These are phyloP conservation scores for Ganaspis brasiliensis DNA, from an alignment of 2,888 invertebrate species.

Conservation along the genomic window DNA sequence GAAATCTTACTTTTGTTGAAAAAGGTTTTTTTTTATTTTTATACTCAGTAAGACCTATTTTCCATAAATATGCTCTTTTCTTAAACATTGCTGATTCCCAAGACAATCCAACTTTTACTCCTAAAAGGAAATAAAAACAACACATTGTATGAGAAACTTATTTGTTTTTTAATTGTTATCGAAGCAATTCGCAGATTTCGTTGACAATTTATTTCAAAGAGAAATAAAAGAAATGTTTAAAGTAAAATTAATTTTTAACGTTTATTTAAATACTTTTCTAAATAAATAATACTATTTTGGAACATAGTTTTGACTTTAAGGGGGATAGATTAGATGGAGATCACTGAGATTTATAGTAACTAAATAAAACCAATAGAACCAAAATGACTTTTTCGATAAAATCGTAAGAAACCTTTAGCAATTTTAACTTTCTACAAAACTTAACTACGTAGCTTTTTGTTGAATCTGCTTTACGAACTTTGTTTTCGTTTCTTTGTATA, in stretches of 20 bases:
- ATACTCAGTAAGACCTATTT: not conserved
- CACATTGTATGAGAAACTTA: not conserved
- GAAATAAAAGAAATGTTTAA: too few relatives aligned
- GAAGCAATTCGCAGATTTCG: too few relatives aligned
- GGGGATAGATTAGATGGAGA: too few relatives aligned
- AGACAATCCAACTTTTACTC: not conserved
- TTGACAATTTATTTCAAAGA: too few relatives aligned
- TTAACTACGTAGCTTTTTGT: not conserved
- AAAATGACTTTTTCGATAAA: not conserved
- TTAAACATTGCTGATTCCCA: not conserved
- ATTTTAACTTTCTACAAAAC: not conserved
- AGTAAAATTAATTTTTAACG: too few relatives aligned
- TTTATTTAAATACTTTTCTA: too few relatives aligned
- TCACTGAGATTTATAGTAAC: not conserved
- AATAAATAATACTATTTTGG: too few relatives aligned
- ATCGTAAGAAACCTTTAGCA: not conserved
- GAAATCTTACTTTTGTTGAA: constrained; percentile 26
- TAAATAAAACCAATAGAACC: not conserved
- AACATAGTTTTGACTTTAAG: too few relatives aligned
- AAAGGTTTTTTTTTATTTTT: constrained; percentile 2
- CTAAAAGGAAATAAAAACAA: not conserved
- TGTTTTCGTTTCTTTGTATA: not conserved
- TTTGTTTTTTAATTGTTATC: too few relatives aligned
- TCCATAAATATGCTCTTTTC: constrained; percentile 17
- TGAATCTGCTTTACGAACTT: not conserved